A percentile compares a stretch with the other conserved stretches of the same genome.
Conservation (phyloP, 2,888 invertebrate genomes). For the Patella caerulea region DNA sequence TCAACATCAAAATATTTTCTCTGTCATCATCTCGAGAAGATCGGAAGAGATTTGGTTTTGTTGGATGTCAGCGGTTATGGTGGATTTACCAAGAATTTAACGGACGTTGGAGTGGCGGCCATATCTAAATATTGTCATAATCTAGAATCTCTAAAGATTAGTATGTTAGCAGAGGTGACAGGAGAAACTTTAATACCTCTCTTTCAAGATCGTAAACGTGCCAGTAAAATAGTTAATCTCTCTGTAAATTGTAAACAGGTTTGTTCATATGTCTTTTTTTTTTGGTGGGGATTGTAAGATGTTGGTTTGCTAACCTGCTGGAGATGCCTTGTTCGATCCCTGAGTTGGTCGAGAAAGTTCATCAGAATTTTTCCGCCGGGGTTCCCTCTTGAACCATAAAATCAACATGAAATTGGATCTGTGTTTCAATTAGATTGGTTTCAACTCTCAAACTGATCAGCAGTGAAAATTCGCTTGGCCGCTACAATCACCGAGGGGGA, state of each 20-base stretch:
- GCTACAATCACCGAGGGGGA: too few relatives aligned
- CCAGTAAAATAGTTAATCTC: slow-evolving; percentile 47
- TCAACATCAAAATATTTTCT: too few relatives aligned
- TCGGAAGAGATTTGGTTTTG: slow-evolving; percentile 49
- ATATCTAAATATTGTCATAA: slow-evolving; percentile 53
- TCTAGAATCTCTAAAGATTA: slow-evolving; percentile 54
- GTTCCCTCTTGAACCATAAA: too few relatives aligned
- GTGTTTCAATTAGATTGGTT: too few relatives aligned
- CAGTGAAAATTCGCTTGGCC: too few relatives aligned
- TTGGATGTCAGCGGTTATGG: slow-evolving; percentile 59
- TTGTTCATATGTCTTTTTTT: slow-evolving; percentile 19
- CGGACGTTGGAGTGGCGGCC: slow-evolving; percentile 58
- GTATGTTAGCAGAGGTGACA: slow-evolving; percentile 51
- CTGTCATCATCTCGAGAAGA: slow-evolving; percentile 43
- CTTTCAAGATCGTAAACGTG: slow-evolving; percentile 48
- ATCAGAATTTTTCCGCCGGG: too few relatives aligned
- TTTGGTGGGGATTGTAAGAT: neutral
- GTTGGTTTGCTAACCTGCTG: too few relatives aligned
- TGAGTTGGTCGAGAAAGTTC: too few relatives aligned
- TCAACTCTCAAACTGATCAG: too few relatives aligned
- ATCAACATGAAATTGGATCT: too few relatives aligned
- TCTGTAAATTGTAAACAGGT: slow-evolving; percentile 58
- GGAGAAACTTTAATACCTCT: slow-evolving; percentile 53
- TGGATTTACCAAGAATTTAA: slow-evolving; percentile 46
- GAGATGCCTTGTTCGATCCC: too few relatives aligned